A percentile compares a stretch with the other conserved stretches of the same genome.
Evolutionary conservation across 2,888 invertebrate genomes (phyloP).

Genomic region (Pheosia gnoma): DNA sequence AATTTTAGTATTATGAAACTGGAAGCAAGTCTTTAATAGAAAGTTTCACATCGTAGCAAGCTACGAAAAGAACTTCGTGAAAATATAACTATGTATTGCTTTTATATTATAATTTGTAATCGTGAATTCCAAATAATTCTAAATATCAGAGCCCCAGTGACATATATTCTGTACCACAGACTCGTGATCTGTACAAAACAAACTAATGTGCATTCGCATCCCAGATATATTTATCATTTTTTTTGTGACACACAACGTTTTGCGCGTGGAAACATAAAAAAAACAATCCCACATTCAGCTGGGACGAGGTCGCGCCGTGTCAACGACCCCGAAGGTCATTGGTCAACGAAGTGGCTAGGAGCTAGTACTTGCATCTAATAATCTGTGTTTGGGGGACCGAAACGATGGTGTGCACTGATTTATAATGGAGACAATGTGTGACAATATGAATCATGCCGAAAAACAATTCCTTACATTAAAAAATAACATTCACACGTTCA

Average conservation of each 20-base stretch:
- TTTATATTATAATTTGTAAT: no score
- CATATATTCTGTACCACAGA: no score
- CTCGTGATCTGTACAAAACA: not conserved
- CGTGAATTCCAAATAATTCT: no score
- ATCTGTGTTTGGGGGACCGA: slow-evolving; percentile 1
- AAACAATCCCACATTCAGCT: slow-evolving; percentile 29
- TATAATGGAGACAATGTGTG: not conserved
- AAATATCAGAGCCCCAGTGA: no score
- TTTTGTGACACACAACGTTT: slow-evolving; percentile 14
- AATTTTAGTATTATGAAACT: no score
- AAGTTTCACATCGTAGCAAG: no score
- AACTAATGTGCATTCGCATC: slow-evolving; percentile 9
- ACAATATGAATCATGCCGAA: not conserved
- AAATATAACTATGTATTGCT: no score
- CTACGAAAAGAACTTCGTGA: no score
- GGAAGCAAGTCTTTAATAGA: no score
- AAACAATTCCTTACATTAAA: not conserved
- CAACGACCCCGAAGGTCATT: slow-evolving; percentile 57
- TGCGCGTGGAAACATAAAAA: slow-evolving; percentile 18
- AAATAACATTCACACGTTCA: not conserved
- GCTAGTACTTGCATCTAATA: slow-evolving; percentile 17
- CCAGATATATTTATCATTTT: slow-evolving; percentile 4
- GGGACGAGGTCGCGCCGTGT: slow-evolving; percentile 45
- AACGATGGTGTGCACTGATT: slow-evolving; percentile 4
- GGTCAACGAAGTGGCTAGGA: slow-evolving; percentile 37